phyloP scores from a whole-genome alignment of 2,797 vertebrate species.

The Lithobates pipiens region DNA sequence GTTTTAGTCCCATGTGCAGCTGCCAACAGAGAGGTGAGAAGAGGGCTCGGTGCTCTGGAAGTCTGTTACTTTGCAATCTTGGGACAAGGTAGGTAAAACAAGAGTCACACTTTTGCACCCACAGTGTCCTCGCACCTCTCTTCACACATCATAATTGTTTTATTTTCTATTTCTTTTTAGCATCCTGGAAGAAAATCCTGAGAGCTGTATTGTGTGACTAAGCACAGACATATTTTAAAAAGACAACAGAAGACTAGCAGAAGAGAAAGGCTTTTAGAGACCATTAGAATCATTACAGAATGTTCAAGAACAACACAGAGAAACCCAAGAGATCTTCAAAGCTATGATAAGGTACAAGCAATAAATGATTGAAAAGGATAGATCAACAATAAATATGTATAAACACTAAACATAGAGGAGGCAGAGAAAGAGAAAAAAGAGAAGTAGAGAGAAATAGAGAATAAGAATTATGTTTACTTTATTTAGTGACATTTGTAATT shows the following conservation, averaged over 20 bases:
- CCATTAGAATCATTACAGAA: no score
- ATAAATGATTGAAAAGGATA: no score
- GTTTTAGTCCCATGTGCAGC: slow-evolving; percentile 45
- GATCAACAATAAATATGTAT: no score
- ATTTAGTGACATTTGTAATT: no score
- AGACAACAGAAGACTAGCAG: background rate
- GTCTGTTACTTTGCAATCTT: slow-evolving; percentile 33
- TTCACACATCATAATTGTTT: slow-evolving; percentile 55
- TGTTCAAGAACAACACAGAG: no score
- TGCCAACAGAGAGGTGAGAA: slow-evolving; percentile 45
- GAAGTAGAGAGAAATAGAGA: no score
- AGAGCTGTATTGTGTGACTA: slow-evolving; percentile 42
- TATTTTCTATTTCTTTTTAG: slow-evolving; percentile 24
- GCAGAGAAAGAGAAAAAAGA: no score
- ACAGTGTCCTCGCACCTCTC: slow-evolving; percentile 48
- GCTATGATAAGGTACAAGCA: no score
- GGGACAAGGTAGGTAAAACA: slow-evolving; percentile 46
- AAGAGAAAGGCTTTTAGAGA: background rate
- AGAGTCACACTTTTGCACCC: slow-evolving; percentile 43
- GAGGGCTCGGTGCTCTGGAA: slow-evolving; percentile 10
- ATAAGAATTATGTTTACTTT: no score
- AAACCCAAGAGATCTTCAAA: no score
- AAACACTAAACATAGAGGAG: no score
- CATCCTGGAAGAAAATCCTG: slow-evolving; percentile 27
- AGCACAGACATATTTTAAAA: slow-evolving; percentile 13